Conservation (phyloP, 2,113 vertebrate genomes). For the Pseudorhombus dupliciocellatus region DNA sequence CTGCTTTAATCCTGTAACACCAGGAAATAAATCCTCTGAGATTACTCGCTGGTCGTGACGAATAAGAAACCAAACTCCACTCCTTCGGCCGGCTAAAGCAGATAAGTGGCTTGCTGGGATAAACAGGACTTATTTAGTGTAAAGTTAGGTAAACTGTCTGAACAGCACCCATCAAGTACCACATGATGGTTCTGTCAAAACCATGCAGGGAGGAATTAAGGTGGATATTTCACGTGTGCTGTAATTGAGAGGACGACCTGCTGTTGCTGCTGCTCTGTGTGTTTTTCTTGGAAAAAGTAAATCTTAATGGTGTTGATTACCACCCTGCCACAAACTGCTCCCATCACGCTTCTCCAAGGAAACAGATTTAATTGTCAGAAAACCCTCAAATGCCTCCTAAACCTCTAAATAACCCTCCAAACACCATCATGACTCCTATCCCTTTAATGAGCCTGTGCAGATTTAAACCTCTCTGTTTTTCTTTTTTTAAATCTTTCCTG, state of each 20-base stretch:
- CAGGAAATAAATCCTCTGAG: neutral
- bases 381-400: conserved; percentile 54
- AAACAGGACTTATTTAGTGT: conserved; percentile 48
- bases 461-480: conserved; percentile 13
- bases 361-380: conserved; percentile 38
- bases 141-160: conserved; percentile 61
- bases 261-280: conserved; percentile 4
- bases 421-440: conserved; percentile 19
- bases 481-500: conserved; percentile 11
- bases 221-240: conserved; percentile 41
- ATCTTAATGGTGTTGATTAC: conserved; percentile 53
- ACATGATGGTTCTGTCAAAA: conserved; percentile 19
- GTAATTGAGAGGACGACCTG: conserved; percentile 25
- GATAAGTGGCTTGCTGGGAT: conserved; percentile 58
- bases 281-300: conserved; percentile 40
- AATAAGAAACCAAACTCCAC: neutral
- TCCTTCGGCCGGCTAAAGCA: conserved; percentile 32
- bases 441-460: conserved; percentile 5
- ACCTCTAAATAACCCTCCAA: conserved; percentile 55
- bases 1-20: conserved; percentile 16
- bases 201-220: conserved; percentile 23
- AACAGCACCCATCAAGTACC: conserved; percentile 19
- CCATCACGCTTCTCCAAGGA: conserved; percentile 8
- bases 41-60: neutral
- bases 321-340: conserved; percentile 56